Evolutionary conservation across 1,140 invertebrate genomes (phyloP), one percentile per base, ranked within the genome.

Genomic region (Drepana arcuata): DNA sequence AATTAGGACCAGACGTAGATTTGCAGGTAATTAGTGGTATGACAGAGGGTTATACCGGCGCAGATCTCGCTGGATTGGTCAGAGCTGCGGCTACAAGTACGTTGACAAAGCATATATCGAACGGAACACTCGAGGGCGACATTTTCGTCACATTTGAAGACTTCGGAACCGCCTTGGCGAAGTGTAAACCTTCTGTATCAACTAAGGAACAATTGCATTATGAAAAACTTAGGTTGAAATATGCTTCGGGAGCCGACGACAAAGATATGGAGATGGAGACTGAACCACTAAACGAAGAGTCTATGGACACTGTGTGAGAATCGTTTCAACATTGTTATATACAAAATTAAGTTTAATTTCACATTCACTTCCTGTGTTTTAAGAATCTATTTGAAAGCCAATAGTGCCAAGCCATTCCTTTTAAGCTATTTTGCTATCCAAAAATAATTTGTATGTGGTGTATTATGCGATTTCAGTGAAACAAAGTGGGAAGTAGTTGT

Each of bases 11-110:
- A 1, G 94, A 97, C 80, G 93, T 98, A 0, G 83, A 93, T 62
- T 79, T 98, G 14, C 81, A 90, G 38, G 82, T 85, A 14, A 82
- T 98, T 24, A 90, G 92, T 25, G 69, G 64, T 2, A 66, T 88
- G 28, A 94, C 92, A 38, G 86, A 93, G 18, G 90, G 93, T 15
- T 97, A 91, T 50, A 95, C 94, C 1, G 97, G 97, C 34, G 97
- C 97, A 9, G 97, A 99, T 86, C 84, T 99, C 18, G 91, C 93
- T 10, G 93, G 94, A 13, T 38, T 82, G 15, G 69, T 82, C 0
- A 86, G 91, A 50, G 93, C 96, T 81, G 93, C 96, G 0, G 90
- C 92, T 0, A 86, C 92, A 35, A 86, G 90, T 59, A 89, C 93
- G 4, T 70, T 97, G 5, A 91, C 89, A 43, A 68, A 57, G 11